phyloP scores from a whole-genome alignment of 1,140 invertebrate genomes.

The Sitodiplosis mosellana region DNA sequence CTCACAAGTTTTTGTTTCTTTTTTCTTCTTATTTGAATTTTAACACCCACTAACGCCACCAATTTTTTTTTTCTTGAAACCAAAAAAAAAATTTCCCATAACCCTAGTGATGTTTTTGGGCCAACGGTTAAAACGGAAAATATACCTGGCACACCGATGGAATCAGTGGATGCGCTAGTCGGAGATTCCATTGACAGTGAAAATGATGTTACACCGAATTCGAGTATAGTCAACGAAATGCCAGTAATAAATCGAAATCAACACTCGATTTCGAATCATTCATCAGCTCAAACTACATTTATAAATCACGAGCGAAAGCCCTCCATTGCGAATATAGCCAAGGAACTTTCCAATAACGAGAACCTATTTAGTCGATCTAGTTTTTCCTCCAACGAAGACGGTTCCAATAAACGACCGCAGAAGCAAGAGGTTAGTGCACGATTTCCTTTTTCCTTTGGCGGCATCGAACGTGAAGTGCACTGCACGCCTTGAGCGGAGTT shows the following conservation, averaged over 20 bases:
- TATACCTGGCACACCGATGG: slow-evolving; percentile 5
- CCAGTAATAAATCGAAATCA: neutral
- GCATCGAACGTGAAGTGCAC: too few relatives aligned
- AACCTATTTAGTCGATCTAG: slow-evolving; percentile 7
- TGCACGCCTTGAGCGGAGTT: too few relatives aligned
- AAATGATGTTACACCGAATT: neutral
- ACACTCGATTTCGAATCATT: neutral
- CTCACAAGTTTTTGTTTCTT: too few relatives aligned
- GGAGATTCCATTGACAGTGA: neutral
- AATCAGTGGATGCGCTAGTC: neutral
- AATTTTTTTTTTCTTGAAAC: neutral
- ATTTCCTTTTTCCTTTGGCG: too few relatives aligned
- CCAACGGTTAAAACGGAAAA: slow-evolving; percentile 2
- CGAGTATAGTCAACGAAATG: neutral
- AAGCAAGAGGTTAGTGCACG: neutral
- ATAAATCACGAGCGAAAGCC: neutral
- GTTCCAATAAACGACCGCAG: neutral
- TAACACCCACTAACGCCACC: neutral
- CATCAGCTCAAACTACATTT: neutral
- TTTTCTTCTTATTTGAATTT: too few relatives aligned
- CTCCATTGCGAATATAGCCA: neutral
- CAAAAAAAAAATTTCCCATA: too few relatives aligned
- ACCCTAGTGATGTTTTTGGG: slow-evolving; percentile 3
- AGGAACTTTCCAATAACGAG: neutral
- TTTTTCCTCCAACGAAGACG: slow-evolving; percentile 22